phyloP scores from a whole-genome alignment of 2,113 vertebrate species.

The Dasypus novemcinctus region DNA sequence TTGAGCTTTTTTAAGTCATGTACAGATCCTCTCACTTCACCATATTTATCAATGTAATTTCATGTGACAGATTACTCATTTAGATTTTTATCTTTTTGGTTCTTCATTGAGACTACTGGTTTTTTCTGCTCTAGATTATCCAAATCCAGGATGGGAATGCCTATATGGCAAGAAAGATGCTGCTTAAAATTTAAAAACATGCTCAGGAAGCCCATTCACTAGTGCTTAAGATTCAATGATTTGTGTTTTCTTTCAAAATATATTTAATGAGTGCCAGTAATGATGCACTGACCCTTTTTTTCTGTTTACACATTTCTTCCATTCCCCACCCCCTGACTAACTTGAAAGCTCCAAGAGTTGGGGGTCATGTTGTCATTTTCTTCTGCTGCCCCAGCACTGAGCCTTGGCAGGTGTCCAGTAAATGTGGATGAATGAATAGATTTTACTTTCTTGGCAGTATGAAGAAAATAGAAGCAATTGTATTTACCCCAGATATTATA shows the following conservation, averaged over 20 bases:
- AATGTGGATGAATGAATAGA: neutral
- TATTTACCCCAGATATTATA: neutral
- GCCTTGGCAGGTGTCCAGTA: neutral
- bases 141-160: neutral
- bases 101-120: neutral
- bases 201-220: neutral
- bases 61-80: neutral
- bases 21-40: neutral
- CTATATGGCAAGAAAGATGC: neutral
- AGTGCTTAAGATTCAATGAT: neutral
- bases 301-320: neutral
- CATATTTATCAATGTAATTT: neutral
- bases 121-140: neutral
- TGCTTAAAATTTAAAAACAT: neutral
- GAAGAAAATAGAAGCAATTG: neutral
- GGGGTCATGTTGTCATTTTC: fast-evolving
- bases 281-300: neutral
- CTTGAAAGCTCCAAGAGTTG: neutral
- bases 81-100: neutral
- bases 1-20: neutral
- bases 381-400: neutral
- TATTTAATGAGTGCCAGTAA: neutral
- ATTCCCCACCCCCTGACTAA: neutral
- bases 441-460: neutral
- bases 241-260: neutral